Base-by-base conservation (phyloP, 1,140 invertebrate genomes). In the Drosophila willistoni region DNA sequence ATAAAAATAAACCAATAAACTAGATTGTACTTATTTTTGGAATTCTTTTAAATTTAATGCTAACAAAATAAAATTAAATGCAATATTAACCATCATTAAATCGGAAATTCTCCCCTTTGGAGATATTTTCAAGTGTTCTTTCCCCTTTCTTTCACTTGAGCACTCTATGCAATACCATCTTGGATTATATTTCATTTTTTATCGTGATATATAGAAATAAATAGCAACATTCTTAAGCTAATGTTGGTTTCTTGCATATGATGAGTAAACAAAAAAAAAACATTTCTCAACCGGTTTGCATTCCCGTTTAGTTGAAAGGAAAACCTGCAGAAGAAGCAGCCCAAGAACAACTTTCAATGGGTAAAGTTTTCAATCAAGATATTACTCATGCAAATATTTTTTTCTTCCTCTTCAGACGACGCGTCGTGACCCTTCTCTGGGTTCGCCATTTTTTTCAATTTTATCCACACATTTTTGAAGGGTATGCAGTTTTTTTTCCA, bases 381-480 rank as follows among this genome's bases (percentile, higher is more conserved):
- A 51, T 19, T 14, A 22, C 17, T 19, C 44, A 51, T 51, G 17
- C 17, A 51, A 10, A 51, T 51, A 51, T 51, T 17, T 51, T 51
- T 12, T 51, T 4, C 42, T 29, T 29, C 29, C 6, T 29, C 29
- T 29, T 6, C 12, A 10, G 33, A 36, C 9, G 14, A 19, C 33
- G 9, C 12, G 55, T 0, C 55, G 12, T 47, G 3, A 36, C 34
- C 34, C 34, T 36, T 36, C 34, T 12, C 34, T 3, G 9, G 5
- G 44, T 1, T 19, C 1, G 44, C 25, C 19, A 22, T 22, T 22
- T 12, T 33, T 56, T 33, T 36, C 47, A 57, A 63, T 39, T 55
- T 71, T 7, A 29, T 29, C 6, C 6, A 29, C 29, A 29, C 1
- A 29, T 64, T 64, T 60, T 74, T 59, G 51, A 69, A 75, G 74